Base-by-base conservation (phyloP, 2,113 vertebrate species). In the Phaetusa simplex region DNA sequence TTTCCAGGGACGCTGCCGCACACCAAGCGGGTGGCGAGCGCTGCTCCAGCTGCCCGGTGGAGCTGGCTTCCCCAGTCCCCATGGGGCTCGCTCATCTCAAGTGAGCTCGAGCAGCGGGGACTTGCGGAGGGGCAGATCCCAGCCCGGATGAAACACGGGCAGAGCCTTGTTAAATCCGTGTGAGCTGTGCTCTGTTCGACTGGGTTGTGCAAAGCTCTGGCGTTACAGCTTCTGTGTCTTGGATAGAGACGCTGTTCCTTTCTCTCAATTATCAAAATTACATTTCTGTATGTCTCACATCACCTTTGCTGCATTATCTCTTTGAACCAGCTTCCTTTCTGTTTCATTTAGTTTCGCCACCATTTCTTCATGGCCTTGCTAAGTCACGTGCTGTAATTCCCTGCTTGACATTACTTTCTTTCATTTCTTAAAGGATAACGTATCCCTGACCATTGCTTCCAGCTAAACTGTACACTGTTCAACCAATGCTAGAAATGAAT, bases 401-500 rank as follows among this genome's bases (percentile, higher is more conserved):
- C 56, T 55, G 40, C 69, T 81, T 50, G 42, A 61, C 69, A 49
- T 86, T 61, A 59, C 76, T 73, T n/a, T 13, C 9, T 27, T 69
- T 67, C 71, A 47, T 56, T 81, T 78, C 49, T 58, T 76, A 82
- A 83, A 94, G 76, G 27, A 71, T 38, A 92, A 59, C 1, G 1
- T 70, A 83, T n/a, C 53, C 74, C 86, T 29, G 61, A 65, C 52
- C 67, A 13, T 30, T 62, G 71, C 71, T 93, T 81, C 74, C 76
- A 91, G 34, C 40, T 69, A 82, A 81, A 74, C 27, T 20, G n/a
- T 82, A 58, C 80, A 85, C 62, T 47, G 61, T 67, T 97, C 80
- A 40, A 58, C 86, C 73, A 62, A 50, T 47, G 53, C 49, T 90
- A 94, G 86, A 95, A 95, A 95, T 67, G 53, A 94, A 94, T 97